Conservation (phyloP, 2,797 vertebrate genomes). For the Anguilla pacifica region DNA sequence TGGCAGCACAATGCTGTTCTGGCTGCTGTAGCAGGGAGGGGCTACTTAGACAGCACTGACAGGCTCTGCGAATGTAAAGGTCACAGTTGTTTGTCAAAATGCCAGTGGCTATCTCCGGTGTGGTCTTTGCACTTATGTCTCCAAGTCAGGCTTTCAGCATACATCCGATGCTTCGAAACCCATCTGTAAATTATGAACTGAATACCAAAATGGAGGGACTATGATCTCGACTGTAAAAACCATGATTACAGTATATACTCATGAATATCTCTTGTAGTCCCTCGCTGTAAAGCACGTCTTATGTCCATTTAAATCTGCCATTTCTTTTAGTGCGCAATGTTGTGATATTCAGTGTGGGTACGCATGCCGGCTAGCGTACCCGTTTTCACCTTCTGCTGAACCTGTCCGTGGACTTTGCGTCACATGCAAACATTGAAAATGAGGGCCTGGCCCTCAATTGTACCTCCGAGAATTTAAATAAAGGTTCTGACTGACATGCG, state of each 20-base stretch:
- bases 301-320: background rate
- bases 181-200: background rate
- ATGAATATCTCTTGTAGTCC: background rate
- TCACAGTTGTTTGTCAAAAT: constrained; percentile 18
- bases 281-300: background rate
- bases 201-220: background rate
- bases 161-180: background rate
- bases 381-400: background rate
- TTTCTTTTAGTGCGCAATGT: background rate
- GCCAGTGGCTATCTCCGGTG: background rate
- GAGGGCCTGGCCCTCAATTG: background rate
- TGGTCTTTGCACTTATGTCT: background rate
- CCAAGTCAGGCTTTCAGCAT: background rate
- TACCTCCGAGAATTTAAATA: too few species aligned
- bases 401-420: background rate
- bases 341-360: background rate
- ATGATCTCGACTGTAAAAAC: background rate
- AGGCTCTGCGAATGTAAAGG: background rate
- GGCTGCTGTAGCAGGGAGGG: background rate
- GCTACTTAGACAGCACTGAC: background rate
- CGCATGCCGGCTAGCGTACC: background rate
- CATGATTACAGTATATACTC: background rate
- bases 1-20: background rate
- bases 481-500: background rate
- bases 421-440: background rate